These are phyloP conservation scores for Ptychadena robeensis DNA, from an alignment of 2,797 vertebrate species.

Conservation along the genomic window DNA sequence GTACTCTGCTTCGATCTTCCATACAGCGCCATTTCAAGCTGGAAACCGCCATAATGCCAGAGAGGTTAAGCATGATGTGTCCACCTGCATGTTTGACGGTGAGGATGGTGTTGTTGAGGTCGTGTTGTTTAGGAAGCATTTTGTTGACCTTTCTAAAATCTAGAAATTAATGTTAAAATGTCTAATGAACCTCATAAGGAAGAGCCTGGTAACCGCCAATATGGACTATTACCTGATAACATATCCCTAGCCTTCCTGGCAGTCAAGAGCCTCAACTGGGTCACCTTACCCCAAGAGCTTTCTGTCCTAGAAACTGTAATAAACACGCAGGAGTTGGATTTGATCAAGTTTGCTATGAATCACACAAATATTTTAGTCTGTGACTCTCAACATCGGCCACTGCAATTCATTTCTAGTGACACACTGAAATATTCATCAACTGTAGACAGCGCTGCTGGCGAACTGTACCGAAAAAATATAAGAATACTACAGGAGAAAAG, in stretches of 20 bases:
- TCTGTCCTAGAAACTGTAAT: conserved; percentile 32
- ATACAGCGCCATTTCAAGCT: no score
- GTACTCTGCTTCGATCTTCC: no score
- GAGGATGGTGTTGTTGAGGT: no score
- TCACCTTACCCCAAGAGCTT: conserved; percentile 18
- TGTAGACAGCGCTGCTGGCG: conserved; percentile 17
- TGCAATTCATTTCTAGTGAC: conserved; percentile 16
- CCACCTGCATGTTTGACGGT: no score
- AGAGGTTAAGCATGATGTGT: no score
- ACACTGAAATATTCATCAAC: conserved; percentile 36
- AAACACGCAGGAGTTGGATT: background rate
- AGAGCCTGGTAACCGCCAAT: background rate
- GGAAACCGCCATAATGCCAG: no score
- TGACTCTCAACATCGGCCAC: background rate
- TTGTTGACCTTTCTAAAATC: no score
- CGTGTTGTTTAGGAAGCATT: no score
- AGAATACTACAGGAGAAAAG: conserved; percentile 3
- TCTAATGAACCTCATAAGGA: no score
- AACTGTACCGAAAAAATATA: conserved; percentile 4
- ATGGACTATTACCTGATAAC: background rate
- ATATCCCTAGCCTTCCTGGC: background rate
- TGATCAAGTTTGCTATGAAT: conserved; percentile 4
- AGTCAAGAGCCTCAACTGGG: background rate
- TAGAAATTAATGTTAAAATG: no score
- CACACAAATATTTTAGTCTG: conserved; percentile 20